Evolutionary conservation across 2,113 vertebrate genomes (phyloP), one percentile per base, ranked within the genome.

Genomic region (Amia ocellicauda): DNA sequence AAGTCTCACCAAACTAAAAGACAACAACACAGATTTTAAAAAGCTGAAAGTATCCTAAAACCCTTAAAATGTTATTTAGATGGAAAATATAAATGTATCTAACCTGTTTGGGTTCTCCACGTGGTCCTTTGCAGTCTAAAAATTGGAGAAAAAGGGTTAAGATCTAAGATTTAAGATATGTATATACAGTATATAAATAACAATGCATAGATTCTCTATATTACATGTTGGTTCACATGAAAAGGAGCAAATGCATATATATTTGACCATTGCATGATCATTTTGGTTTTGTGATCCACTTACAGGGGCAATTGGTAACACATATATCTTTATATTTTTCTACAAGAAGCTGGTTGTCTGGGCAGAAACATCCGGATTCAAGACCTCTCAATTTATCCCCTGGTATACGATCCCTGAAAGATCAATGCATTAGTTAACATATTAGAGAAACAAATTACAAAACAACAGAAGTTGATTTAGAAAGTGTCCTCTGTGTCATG

Each of bases 111-210:
- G 74, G 74, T 24, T 81, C 81, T 58, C 85, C 86, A 17, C 62
- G 40, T 14, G 87, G 78, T 28, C 86, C 83, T 67, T 72, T 80
- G 24, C 87, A 89, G 31, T 43, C 87, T 89, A 64, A 19, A 49
- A 59, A 54, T 0, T 24, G 10, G 28, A 45, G 22, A 69, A 52
- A 16, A 54, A 0, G 40, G 14, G 27, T 49, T 3, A 49, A 58
- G 29, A 24, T 16, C 26, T 42, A 1, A 11, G 8, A 11, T 42
- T 42, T 42, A 8, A 42, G 8, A 42, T 42, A 11, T 42, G 40
- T 42, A 14, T 42, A 42, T 42, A 42, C 40, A 42, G 40, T 8
- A 11, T 42, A 42, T n/a, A 42, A 8, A 42, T 42, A 8, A 11
- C 40, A 8, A 8, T 42, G 8, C 8, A 42, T 42, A 11, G 4